These are phyloP conservation scores for Brachionus koreanus DNA, from an alignment of 1,140 invertebrate genomes.

Conservation along the genomic window DNA sequence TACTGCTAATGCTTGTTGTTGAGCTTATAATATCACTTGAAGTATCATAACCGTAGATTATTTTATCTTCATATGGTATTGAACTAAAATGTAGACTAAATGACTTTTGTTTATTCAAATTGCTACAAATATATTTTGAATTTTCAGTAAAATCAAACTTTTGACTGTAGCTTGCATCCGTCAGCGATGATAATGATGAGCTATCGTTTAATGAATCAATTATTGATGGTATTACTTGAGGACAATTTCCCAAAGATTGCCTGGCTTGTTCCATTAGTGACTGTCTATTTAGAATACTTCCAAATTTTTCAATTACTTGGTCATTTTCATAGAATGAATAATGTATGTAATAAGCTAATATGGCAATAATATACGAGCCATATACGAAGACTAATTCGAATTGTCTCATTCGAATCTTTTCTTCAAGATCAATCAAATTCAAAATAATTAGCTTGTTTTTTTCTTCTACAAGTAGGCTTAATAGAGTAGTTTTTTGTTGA, in stretches of 20 bases:
- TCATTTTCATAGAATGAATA: background rate
- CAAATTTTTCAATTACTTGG: background rate
- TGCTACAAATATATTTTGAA: background rate
- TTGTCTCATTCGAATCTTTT: background rate
- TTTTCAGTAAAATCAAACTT: background rate
- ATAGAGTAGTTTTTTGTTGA: conserved; percentile 13
- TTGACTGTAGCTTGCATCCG: background rate
- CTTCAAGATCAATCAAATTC: conserved; percentile 23
- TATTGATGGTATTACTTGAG: background rate
- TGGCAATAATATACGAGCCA: background rate
- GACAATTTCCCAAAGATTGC: background rate
- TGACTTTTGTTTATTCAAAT: background rate
- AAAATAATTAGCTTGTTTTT: background rate
- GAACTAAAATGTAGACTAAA: background rate
- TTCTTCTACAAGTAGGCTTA: background rate
- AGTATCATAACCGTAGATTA: conserved; percentile 1
- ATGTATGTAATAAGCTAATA: conserved; percentile 4
- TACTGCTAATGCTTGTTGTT: background rate
- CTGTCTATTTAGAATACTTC: background rate
- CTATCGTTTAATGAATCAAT: background rate
- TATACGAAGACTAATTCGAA: background rate
- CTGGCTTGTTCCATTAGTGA: conserved; percentile 18
- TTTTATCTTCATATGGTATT: conserved; percentile 18
- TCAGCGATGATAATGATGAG: background rate
- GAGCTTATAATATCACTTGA: conserved; percentile 15